Base-by-base conservation (phyloP, 2,888 invertebrate genomes). In the Andrena fulva region DNA sequence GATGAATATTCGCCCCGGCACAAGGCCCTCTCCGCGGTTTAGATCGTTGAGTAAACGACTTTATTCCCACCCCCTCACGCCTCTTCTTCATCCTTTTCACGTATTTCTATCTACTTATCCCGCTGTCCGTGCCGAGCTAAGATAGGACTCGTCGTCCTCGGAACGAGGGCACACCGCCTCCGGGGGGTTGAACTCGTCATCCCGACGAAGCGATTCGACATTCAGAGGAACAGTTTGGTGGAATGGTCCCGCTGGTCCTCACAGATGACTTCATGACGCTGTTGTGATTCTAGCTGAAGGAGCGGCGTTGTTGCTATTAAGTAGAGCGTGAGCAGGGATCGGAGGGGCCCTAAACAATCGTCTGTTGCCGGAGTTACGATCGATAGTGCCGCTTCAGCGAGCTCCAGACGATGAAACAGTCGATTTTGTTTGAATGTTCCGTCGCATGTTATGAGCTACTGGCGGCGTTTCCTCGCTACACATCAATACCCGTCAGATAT, bases 1-100 rank as follows among this genome's bases (percentile, higher is more conserved):
- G 63, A 81, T 77, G 77, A 83, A 88, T 56, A 56, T 87, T 78
- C 85, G 81, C 60, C 77, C 27, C 71, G 70, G 71, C 81, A 42
- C 77, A 72, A 56, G 62, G 24, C 42, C 27, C 60, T 29, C 63
- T 72, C 4, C 42, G 75, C 74, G 77, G 62, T 73, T 74, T 35
- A 71, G 50, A 70, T 35, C 73, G 74, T 66, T 60, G 48, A 64
- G 77, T 87, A 80, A 73, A 66, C 85, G 76, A 80, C 69, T 67
- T 75, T 78, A 63, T 77, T 59, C n/a, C 83, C 48, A 60, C 67
- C 8, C 48, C n/a, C 48, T 48, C 63, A n/a, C 64, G 12, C 50
- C 0, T 7, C 56, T 52, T 33, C 35, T 27, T 50, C 29, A 68
- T 27, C 52, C 20, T 20, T 52, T 54, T 52, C 67, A 4, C 42